Percentiles rank a stretch among this genome's conserved stretches.
phyloP scores from a whole-genome alignment of 2,888 invertebrate genomes.

The Falcaria lacertinaria region DNA sequence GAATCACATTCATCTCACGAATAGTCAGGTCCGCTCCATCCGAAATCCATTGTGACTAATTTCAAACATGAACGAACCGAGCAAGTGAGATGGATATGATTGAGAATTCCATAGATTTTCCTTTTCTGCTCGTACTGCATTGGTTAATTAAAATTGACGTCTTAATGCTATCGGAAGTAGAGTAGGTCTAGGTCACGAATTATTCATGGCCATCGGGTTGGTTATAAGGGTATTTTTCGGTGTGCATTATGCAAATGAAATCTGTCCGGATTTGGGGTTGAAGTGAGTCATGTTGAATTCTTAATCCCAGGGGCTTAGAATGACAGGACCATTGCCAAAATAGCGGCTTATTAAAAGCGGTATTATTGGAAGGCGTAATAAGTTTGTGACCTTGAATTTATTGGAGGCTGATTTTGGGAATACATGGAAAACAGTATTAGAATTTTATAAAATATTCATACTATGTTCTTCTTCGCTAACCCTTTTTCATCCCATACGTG shows the following conservation, averaged over 20 bases:
- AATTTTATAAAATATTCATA: too few relatives aligned
- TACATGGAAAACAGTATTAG: not conserved
- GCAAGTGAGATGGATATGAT: constrained; percentile 33
- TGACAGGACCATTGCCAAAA: not conserved
- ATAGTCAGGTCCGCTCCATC: constrained; percentile 20
- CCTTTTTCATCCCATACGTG: not conserved
- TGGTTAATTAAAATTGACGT: constrained; percentile 36
- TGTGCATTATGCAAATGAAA: not conserved
- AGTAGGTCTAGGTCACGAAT: constrained; percentile 7
- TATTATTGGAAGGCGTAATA: not conserved
- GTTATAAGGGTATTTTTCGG: not conserved
- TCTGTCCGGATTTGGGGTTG: not conserved
- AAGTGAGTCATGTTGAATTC: not conserved
- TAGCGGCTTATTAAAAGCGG: too few relatives aligned
- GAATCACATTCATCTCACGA: constrained; percentile 23
- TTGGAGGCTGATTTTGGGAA: not conserved
- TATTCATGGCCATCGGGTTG: constrained; percentile 6
- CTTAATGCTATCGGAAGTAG: constrained; percentile 15
- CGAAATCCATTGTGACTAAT: constrained; percentile 32
- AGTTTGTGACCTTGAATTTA: not conserved
- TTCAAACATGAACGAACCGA: constrained; percentile 23
- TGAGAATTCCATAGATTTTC: constrained; percentile 27
- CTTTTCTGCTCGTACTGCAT: constrained; percentile 23
- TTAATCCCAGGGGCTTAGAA: not conserved
- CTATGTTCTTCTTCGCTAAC: not conserved